A percentile compares a stretch with the other conserved stretches of the same genome.
These are phyloP conservation scores for Harlomillsia oculata DNA, from an alignment of 1,140 invertebrate species.

Conservation along the genomic window DNA sequence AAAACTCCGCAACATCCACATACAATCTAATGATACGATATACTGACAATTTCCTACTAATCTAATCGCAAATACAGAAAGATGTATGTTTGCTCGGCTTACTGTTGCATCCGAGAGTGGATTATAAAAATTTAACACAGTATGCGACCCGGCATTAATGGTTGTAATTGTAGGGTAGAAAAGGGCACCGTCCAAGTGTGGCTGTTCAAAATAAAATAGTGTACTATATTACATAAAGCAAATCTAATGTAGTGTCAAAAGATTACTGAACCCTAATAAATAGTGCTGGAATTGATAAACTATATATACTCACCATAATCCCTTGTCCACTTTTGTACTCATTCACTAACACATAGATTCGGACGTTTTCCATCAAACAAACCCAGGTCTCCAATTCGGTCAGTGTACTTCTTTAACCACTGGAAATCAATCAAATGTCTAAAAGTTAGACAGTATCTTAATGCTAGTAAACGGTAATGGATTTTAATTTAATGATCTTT, in stretches of 20 bases:
- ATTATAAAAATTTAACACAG: constrained; percentile 73
- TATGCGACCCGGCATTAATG: constrained; percentile 81
- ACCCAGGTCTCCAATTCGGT: constrained; percentile 60
- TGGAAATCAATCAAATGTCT: constrained; percentile 39
- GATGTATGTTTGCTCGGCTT: constrained; percentile 5
- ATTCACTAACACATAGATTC: constrained; percentile 94
- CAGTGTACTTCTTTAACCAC: constrained; percentile 69
- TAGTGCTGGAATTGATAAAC: neutral
- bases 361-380: constrained; percentile 60
- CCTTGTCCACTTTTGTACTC: constrained; percentile 90
- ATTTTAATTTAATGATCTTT: neutral
- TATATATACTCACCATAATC: constrained; percentile 57
- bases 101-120: constrained; percentile 35
- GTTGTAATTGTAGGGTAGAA: constrained; percentile 90
- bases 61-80: neutral
- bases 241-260: neutral
- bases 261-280: neutral
- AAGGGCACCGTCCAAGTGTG: constrained; percentile 87
- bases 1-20: neutral
- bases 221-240: constrained; percentile 1
- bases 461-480: neutral
- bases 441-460: constrained; percentile 3
- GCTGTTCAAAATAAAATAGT: constrained; percentile 43
- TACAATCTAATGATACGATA: neutral
- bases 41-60: neutral